Percentiles rank a stretch among this genome's conserved stretches.
Conservation (phyloP, 2,113 vertebrate species). For the Atrichornis clamosus region DNA sequence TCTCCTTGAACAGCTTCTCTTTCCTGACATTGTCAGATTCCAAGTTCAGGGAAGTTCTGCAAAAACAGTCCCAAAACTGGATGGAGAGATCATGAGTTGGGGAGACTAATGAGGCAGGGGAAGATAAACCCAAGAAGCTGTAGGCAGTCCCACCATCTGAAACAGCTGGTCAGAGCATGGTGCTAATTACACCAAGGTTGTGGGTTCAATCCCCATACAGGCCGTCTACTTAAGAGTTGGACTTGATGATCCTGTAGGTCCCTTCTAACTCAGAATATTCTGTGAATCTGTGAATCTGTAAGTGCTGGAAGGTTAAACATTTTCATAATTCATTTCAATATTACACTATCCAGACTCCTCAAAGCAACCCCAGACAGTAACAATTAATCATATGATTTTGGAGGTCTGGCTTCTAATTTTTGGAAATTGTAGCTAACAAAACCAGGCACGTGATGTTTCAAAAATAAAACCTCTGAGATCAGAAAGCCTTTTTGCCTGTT, state of each 20-base stretch:
- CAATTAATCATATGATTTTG: neutral
- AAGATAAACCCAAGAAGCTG: neutral
- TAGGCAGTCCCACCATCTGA: neutral
- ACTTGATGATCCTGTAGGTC: neutral
- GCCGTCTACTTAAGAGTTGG: neutral
- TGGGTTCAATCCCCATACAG: neutral
- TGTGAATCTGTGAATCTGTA: neutral
- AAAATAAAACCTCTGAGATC: neutral
- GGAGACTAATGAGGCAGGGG: neutral
- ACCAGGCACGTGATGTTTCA: neutral
- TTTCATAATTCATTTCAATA: neutral
- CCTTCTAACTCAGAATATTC: neutral
- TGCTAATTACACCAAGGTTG: neutral
- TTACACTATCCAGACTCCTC: neutral
- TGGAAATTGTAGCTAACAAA: neutral
- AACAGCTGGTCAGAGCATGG: neutral
- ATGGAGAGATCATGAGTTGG: neutral
- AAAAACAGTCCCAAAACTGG: neutral
- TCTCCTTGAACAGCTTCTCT: neutral
- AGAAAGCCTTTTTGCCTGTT: neutral
- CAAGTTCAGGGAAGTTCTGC: neutral
- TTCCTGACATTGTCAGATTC: neutral
- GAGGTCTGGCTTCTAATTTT: neutral
- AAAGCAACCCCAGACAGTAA: neutral
- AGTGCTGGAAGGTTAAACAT: neutral